Conservation (phyloP, 2,113 vertebrate genomes). For the Baryphthengus martii region DNA sequence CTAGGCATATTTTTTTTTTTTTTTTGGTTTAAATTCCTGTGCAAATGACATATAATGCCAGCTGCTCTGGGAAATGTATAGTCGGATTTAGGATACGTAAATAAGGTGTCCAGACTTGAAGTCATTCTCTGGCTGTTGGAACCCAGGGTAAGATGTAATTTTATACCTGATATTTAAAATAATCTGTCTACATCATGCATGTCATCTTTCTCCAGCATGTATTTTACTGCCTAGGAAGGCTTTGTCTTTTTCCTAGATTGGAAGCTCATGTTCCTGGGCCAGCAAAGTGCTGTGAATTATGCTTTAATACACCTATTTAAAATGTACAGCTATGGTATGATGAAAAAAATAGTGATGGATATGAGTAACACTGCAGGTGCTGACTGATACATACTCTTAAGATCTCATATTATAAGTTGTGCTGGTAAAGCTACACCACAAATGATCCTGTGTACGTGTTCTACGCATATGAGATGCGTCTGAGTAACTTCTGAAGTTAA, state of each 20-base stretch:
- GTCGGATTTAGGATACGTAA: background rate
- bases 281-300: background rate
- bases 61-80: background rate
- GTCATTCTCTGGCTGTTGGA: background rate
- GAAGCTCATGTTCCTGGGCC: background rate
- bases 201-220: background rate
- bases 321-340: background rate
- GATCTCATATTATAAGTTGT: background rate
- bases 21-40: background rate
- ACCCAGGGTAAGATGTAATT: background rate
- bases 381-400: background rate
- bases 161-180: constrained; percentile 45
- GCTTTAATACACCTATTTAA: background rate
- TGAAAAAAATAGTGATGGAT: background rate
- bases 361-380: background rate
- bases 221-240: background rate
- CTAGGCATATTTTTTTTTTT: background rate
- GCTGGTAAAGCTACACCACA: background rate
- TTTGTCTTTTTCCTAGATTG: background rate
- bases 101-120: background rate
- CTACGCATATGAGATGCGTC: rapidly evolving
- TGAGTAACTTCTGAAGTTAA: background rate
- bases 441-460: background rate
- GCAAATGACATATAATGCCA: background rate
- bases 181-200: background rate